A percentile compares a stretch with the other conserved stretches of the same genome.
phyloP scores from a whole-genome alignment of 2,888 invertebrate species.

The Dermolepida albohirtum region DNA sequence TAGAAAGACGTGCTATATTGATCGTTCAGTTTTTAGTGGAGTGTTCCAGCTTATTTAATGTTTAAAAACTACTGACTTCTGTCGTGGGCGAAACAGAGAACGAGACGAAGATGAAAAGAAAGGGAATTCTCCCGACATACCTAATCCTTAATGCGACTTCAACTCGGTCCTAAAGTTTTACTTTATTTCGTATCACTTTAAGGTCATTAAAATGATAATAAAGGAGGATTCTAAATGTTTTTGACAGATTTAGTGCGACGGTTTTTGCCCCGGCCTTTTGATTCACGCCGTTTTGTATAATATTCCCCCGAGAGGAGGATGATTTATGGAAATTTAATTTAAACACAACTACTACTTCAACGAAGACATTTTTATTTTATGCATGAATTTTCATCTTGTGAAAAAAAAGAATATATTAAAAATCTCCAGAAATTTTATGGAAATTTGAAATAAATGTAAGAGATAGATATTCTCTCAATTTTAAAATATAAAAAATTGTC shows the following conservation, averaged over 20 bases:
- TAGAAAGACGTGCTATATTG: constrained; percentile 34
- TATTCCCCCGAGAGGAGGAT: constrained; percentile 27
- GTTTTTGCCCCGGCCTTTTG: constrained; percentile 32
- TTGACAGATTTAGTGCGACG: constrained; percentile 35
- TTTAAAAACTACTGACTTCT: constrained; percentile 21
- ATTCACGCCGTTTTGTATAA: constrained; percentile 22
- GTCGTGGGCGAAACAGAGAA: constrained; percentile 1
- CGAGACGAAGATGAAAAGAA: constrained; percentile 1
- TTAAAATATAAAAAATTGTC: too few species aligned
- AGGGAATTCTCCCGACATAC: constrained; percentile 22
- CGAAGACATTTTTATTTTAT: not conserved
- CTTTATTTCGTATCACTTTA: constrained; percentile 37
- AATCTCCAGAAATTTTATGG: too few species aligned
- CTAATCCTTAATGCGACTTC: constrained; percentile 38
- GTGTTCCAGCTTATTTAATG: constrained; percentile 32
- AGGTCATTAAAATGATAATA: constrained; percentile 39
- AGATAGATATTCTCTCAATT: too few species aligned
- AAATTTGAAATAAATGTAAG: too few species aligned
- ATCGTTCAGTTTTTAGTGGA: constrained; percentile 32
- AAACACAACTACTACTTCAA: constrained; percentile 13
- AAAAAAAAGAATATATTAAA: too few species aligned
- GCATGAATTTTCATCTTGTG: not conserved
- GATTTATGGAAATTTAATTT: constrained; percentile 38
- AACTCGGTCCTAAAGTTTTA: constrained; percentile 35
- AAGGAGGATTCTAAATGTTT: constrained; percentile 37